Conservation (phyloP, 2,797 vertebrate genomes). For the Helicolenus hilgendorfi region DNA sequence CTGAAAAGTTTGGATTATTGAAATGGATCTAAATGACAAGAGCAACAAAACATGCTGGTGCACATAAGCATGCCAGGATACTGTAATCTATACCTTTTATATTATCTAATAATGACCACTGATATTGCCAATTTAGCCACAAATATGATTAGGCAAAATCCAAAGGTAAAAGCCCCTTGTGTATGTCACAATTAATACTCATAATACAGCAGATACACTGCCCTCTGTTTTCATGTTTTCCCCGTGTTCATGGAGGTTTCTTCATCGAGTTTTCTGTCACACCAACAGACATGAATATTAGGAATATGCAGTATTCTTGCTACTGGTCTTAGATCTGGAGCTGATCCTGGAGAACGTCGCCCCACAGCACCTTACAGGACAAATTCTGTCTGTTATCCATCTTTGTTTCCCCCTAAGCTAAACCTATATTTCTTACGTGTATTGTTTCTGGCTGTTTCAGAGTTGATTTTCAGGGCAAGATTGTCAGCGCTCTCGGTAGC, state of each 20-base stretch:
- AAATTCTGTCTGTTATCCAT: background rate
- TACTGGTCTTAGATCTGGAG: background rate
- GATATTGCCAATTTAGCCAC: background rate
- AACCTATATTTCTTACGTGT: slow-evolving; percentile 30
- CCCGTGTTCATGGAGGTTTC: background rate
- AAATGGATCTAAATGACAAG: background rate
- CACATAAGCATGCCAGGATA: background rate
- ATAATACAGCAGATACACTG: background rate
- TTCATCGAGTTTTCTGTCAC: background rate
- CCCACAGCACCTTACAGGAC: background rate
- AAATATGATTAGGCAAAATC: background rate
- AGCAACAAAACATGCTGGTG: background rate
- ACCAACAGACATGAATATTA: slow-evolving; percentile 5
- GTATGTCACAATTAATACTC: background rate
- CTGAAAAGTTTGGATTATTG: background rate
- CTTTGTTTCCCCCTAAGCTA: slow-evolving; percentile 16
- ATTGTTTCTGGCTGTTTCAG: slow-evolving; percentile 32
- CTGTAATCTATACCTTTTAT: background rate
- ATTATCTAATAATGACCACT: background rate
- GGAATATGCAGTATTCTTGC: background rate
- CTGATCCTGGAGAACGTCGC: background rate
- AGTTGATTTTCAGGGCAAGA: slow-evolving; percentile 62
- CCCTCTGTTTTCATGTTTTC: background rate
- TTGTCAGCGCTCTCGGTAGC: slow-evolving; percentile 64
- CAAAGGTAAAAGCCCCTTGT: background rate